phyloP scores from a whole-genome alignment of 2,888 invertebrate species.

The Aleiodes testaceus region DNA sequence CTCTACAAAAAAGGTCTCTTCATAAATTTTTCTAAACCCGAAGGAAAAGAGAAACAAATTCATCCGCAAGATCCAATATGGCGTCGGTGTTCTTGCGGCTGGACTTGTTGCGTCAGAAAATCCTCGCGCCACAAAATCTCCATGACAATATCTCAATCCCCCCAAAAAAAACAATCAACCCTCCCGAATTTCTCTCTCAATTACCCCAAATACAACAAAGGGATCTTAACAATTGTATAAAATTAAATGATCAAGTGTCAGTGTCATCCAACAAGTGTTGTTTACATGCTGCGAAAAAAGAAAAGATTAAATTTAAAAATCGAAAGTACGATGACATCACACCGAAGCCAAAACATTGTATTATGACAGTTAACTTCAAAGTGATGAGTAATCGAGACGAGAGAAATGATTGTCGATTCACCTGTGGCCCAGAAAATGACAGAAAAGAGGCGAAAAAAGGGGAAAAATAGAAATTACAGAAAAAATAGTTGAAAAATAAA shows the following conservation, averaged over 20 bases:
- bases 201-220: neutral
- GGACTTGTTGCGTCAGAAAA: slow-evolving; percentile 42
- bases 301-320: slow-evolving; percentile 7
- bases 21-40: no score
- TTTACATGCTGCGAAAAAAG: neutral
- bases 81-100: slow-evolving; percentile 11
- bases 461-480: no score
- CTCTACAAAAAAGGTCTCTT: no score
- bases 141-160: neutral
- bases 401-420: neutral
- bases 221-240: neutral
- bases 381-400: neutral
- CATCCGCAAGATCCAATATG: slow-evolving; percentile 13
- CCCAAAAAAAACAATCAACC: neutral
- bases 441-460: no score
- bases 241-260: neutral
- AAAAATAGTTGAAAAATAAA: no score
- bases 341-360: slow-evolving; percentile 3
- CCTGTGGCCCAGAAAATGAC: neutral
- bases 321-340: slow-evolving; percentile 26
- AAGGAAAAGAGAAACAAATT: neutral
- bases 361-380: slow-evolving; percentile 8
- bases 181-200: no score
- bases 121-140: neutral
- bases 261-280: neutral